These are phyloP conservation scores for Dissostichus mawsoni DNA, from an alignment of 2,113 vertebrate species.

Conservation along the genomic window DNA sequence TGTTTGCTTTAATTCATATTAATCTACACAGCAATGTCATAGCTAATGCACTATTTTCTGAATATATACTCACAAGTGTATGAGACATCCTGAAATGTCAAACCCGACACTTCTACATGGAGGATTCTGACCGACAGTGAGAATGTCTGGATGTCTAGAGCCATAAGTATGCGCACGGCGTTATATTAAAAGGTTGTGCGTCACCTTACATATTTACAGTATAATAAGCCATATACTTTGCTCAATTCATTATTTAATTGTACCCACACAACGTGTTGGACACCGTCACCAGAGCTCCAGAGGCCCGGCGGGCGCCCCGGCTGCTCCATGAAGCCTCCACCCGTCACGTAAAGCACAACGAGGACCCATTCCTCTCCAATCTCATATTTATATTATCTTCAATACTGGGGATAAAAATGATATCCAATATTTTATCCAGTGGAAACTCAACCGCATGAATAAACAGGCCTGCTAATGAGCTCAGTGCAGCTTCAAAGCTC, in stretches of 20 bases:
- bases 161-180: background rate
- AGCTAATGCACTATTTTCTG: background rate
- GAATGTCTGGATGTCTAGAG: background rate
- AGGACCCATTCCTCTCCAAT: background rate
- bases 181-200: constrained; percentile 1
- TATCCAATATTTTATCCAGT: background rate
- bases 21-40: background rate
- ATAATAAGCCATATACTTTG: background rate
- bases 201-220: background rate
- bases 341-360: background rate
- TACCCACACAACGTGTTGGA: background rate
- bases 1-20: background rate
- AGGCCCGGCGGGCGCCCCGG: constrained; percentile 46
- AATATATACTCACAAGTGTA: background rate
- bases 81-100: background rate
- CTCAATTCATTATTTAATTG: background rate
- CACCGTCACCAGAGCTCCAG: background rate
- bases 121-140: background rate
- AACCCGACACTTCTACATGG: background rate
- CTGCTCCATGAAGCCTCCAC: constrained; percentile 20
- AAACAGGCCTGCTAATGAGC: background rate
- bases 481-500: background rate
- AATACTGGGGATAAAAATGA: background rate
- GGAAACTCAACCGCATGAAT: background rate
- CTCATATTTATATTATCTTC: background rate